These are phyloP conservation scores for Parasteatoda tepidariorum DNA, from an alignment of 1,140 invertebrate species.

Conservation along the genomic window DNA sequence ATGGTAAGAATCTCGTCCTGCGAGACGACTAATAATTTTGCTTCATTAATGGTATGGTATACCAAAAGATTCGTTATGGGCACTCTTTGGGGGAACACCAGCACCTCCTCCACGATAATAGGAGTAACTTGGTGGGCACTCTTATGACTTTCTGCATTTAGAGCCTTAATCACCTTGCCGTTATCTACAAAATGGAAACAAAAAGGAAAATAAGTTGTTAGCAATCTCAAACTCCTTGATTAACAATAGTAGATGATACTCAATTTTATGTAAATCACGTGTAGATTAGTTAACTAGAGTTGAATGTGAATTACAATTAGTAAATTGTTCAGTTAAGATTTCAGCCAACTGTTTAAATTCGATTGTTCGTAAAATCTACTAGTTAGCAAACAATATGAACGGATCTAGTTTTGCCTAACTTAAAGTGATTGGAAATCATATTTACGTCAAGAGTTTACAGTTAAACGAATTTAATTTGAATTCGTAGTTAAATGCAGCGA, in stretches of 20 bases:
- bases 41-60: constrained; percentile 74
- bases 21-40: constrained; percentile 90
- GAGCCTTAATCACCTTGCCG: constrained; percentile 89
- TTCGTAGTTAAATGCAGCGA: too few relatives aligned
- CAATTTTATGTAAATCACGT: too few relatives aligned
- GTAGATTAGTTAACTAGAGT: too few relatives aligned
- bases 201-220: background rate
- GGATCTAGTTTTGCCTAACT: too few relatives aligned
- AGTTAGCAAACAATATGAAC: too few relatives aligned
- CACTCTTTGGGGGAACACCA: constrained; percentile 77
- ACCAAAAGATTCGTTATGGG: constrained; percentile 82
- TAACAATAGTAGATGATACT: background rate
- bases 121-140: constrained; percentile 81
- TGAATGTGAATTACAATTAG: too few relatives aligned
- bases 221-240: background rate
- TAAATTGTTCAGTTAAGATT: too few relatives aligned
- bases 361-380: too few relatives aligned
- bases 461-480: too few relatives aligned
- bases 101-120: constrained; percentile 85
- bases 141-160: constrained; percentile 78
- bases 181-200: constrained; percentile 79
- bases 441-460: too few relatives aligned
- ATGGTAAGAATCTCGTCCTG: constrained; percentile 87
- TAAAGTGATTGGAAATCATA: too few relatives aligned
- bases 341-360: too few relatives aligned